Base-by-base conservation (phyloP, 1,140 invertebrate species). In the Coenobita brevimanus region DNA sequence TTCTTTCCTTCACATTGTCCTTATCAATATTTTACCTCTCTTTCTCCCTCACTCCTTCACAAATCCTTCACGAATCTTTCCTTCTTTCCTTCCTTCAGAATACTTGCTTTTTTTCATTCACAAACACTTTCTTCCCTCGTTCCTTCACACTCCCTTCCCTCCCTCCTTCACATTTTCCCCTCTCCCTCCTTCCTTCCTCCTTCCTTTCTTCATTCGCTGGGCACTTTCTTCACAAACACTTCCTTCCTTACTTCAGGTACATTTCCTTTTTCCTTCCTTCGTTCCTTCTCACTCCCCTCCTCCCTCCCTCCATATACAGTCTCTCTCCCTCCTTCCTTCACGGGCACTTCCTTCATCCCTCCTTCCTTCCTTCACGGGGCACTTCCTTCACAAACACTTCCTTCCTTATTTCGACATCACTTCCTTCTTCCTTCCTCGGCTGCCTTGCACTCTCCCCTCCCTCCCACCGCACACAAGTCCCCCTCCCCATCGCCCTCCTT, bases 401-500 rank as follows among this genome's bases (percentile, higher is more conserved):
- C 24, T 27, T 71, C 30, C 67, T 3, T 71, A 2, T n/a, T 2
- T 3, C 67, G 13, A 3, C 24, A 15, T 71, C 15, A 17, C 36
- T 71, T 38, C 67, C 36, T 38, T 71, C 67, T 71, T 71, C 67
- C 67, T 71, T 71, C 24, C 67, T 71, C 67, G n/a, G 27, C 30
- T 30, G 24, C 24, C 17, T 33, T 24, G 36, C 2, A 71, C 27
- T 33, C 4, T 21, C 3, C 27, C 67, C 27, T 38, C 21, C 67
- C 36, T 38, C 27, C 67, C n/a, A n/a, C n/a, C n/a, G n/a, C n/a
- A n/a, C n/a, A n/a, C n/a, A 33, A 17, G 36, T 38, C 17, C 30
- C 10, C 64, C 1, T 24, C 64, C n/a, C 24, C n/a, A n/a, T n/a
- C n/a, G n/a, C 4, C 24, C 21, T 71, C 27, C 67, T 71, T 71